A percentile compares a stretch with the other conserved stretches of the same genome.
phyloP scores from a whole-genome alignment of 2,113 vertebrate genomes.

The Thinocorus orbignyianus region DNA sequence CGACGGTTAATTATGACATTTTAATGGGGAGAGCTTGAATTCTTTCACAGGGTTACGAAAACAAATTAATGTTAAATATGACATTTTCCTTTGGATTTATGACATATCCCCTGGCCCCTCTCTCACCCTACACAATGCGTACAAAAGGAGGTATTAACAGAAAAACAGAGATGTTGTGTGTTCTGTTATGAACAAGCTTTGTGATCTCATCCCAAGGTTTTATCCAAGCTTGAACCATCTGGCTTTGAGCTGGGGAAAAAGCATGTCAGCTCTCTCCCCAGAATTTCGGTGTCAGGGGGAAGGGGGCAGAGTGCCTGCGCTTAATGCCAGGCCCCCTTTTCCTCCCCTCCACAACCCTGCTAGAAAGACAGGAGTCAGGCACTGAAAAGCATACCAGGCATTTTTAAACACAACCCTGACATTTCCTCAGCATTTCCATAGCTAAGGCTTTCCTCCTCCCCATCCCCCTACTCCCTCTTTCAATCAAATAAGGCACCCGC shows the following conservation, averaged over 20 bases:
- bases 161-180: slow-evolving; percentile 69
- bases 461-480: slow-evolving; percentile 63
- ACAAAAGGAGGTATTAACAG: slow-evolving; percentile 63
- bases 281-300: slow-evolving; percentile 81
- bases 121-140: slow-evolving; percentile 41
- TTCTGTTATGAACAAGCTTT: slow-evolving; percentile 70
- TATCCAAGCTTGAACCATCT: slow-evolving; percentile 80
- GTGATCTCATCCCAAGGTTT: slow-evolving; percentile 80
- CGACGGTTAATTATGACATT: slow-evolving; percentile 47
- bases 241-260: slow-evolving; percentile 81
- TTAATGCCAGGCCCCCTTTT: slow-evolving; percentile 63
- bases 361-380: slow-evolving; percentile 75
- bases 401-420: slow-evolving; percentile 79
- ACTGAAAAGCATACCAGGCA: slow-evolving; percentile 80
- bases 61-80: slow-evolving; percentile 67
- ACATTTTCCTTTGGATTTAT: slow-evolving; percentile 58
- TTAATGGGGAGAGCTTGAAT: slow-evolving; percentile 56
- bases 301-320: slow-evolving; percentile 41
- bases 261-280: slow-evolving; percentile 79
- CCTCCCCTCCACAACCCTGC: slow-evolving; percentile 62
- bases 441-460: slow-evolving; percentile 59
- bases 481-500: slow-evolving; percentile 78
- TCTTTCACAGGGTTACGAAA: slow-evolving; percentile 60
- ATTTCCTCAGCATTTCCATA: slow-evolving; percentile 75
- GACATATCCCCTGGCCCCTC: slow-evolving; percentile 37